phyloP scores from a whole-genome alignment of 2,113 vertebrate genomes.

The Fregetta grallaria region DNA sequence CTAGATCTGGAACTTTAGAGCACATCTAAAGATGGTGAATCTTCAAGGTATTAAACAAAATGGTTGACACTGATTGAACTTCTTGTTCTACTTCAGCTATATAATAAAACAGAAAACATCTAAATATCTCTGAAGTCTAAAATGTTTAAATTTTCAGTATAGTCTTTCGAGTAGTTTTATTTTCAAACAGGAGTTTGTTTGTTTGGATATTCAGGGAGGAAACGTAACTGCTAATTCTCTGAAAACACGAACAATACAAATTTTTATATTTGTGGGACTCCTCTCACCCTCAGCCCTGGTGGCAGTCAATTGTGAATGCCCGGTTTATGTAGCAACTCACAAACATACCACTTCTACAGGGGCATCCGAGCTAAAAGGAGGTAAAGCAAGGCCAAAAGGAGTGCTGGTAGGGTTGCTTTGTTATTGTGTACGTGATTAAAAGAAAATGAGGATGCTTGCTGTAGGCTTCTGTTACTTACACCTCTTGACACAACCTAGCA shows the following conservation, averaged over 20 bases:
- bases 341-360: slow-evolving; percentile 71
- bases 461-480: neutral
- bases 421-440: slow-evolving; percentile 58
- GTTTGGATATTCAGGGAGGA: slow-evolving; percentile 76
- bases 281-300: slow-evolving; percentile 43
- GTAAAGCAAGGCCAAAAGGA: slow-evolving; percentile 75
- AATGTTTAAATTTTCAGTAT: neutral
- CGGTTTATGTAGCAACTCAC: slow-evolving; percentile 77
- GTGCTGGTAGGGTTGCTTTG: slow-evolving; percentile 77
- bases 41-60: neutral
- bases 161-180: neutral
- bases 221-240: slow-evolving; percentile 71
- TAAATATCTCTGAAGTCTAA: neutral
- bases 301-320: slow-evolving; percentile 78
- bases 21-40: neutral
- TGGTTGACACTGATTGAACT: neutral
- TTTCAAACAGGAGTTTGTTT: slow-evolving; percentile 45
- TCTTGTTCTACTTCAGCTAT: neutral
- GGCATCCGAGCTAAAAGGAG: slow-evolving; percentile 74
- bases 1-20: neutral
- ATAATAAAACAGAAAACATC: neutral
- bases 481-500: neutral
- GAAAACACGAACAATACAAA: slow-evolving; percentile 70
- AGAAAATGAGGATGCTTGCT: neutral
- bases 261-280: slow-evolving; percentile 75